phyloP scores from a whole-genome alignment of 2,797 vertebrate species.

The Buceros bicornis region DNA sequence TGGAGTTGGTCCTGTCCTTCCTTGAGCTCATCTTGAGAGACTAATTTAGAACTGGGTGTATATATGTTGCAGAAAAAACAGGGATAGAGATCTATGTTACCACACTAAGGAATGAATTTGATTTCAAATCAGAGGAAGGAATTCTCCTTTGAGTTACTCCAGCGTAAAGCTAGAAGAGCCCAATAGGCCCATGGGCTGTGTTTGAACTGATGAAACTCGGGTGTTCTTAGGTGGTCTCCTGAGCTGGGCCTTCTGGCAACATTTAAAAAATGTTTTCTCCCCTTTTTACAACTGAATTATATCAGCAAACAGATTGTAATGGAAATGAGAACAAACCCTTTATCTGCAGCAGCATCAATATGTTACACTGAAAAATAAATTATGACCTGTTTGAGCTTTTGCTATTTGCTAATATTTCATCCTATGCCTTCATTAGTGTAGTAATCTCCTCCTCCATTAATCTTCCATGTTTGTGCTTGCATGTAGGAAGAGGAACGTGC shows the following conservation, averaged over 20 bases:
- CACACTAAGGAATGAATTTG: not conserved
- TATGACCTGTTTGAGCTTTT: not conserved
- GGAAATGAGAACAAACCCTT: conserved; percentile 3
- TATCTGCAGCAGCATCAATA: not conserved
- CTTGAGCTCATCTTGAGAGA: not conserved
- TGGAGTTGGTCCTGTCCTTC: not conserved
- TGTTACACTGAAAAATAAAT: conserved; percentile 2
- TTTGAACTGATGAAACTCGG: not conserved
- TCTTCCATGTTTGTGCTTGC: not conserved
- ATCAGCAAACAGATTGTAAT: not conserved
- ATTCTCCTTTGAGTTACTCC: not conserved
- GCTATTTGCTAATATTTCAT: not conserved
- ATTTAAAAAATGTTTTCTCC: not conserved
- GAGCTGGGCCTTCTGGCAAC: not conserved
- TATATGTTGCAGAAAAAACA: not conserved
- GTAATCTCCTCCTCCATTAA: not conserved
- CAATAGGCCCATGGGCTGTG: not conserved
- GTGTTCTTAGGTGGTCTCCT: not conserved
- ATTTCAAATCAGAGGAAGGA: not conserved
- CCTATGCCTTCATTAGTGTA: not conserved
- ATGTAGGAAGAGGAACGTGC: not conserved
- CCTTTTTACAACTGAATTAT: not conserved
- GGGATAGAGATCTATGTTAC: not conserved
- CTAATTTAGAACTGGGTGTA: not conserved
- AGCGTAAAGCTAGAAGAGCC: not conserved